phyloP scores from a whole-genome alignment of 2,888 invertebrate genomes.

The Graphium colonna region DNA sequence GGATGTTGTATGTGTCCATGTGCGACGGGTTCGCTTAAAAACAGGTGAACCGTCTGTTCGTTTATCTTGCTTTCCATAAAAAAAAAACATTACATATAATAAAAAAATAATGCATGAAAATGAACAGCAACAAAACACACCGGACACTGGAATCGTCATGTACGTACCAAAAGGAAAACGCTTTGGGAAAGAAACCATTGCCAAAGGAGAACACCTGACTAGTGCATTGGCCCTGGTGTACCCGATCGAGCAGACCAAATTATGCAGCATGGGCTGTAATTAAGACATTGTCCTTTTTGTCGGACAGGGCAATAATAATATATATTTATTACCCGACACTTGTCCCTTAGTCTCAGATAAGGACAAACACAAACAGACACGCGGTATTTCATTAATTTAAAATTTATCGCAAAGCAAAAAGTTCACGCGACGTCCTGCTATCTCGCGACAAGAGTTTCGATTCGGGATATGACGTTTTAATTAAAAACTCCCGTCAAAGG shows the following conservation, averaged over 20 bases:
- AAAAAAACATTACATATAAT: too few relatives aligned
- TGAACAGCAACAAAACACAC: too few relatives aligned
- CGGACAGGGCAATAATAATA: too few relatives aligned
- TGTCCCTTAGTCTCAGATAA: not conserved
- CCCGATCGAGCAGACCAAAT: not conserved
- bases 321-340: not conserved
- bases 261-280: not conserved
- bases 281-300: too few relatives aligned
- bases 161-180: not conserved
- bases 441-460: not conserved
- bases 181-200: not conserved
- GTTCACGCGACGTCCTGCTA: not conserved
- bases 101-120: too few relatives aligned
- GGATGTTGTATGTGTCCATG: too few relatives aligned
- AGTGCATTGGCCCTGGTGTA: not conserved
- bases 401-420: conserved; percentile 3
- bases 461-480: conserved; percentile 22
- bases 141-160: not conserved
- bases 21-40: too few relatives aligned
- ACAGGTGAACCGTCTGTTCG: too few relatives aligned
- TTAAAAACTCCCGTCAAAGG: conserved; percentile 11
- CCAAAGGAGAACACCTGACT: not conserved
- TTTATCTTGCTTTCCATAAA: too few relatives aligned
- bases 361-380: not conserved
- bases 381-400: conserved; percentile 10